A percentile compares a stretch with the other conserved stretches of the same genome.
Evolutionary conservation across 2,888 invertebrate species (phyloP).

Genomic region (Amiota communis): DNA sequence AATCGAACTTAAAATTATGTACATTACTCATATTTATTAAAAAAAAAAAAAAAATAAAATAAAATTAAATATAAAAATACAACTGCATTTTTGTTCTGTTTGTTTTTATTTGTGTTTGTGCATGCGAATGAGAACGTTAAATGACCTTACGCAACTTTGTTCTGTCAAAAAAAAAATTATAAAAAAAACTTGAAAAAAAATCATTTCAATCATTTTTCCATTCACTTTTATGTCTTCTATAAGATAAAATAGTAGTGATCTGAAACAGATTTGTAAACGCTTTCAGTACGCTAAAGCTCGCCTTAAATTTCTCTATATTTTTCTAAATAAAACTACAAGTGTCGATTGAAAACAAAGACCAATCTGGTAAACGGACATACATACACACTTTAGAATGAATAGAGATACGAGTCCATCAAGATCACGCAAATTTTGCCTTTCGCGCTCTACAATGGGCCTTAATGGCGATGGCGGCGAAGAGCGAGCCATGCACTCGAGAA

Average conservation of each 20-base stretch:
- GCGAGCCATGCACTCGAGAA: conserved; percentile 36
- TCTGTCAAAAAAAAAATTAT: not conserved
- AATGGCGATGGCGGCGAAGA: not conserved
- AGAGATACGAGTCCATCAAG: not conserved
- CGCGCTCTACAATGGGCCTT: conserved; percentile 7
- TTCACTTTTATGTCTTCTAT: conserved; percentile 8
- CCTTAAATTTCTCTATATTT: not conserved
- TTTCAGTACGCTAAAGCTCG: not conserved
- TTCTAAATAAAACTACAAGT: not conserved
- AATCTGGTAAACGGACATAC: not conserved
- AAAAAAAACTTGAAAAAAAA: conserved; percentile 3
- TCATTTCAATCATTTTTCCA: conserved; percentile 4
- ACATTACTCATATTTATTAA: conserved; percentile 19
- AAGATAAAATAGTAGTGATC: not conserved
- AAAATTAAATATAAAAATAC: not conserved
- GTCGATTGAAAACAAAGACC: not conserved
- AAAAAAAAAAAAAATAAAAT: conserved; percentile 31
- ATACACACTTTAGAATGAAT: not conserved
- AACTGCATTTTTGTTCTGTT: not conserved
- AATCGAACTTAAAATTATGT: conserved; percentile 32
- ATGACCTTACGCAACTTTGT: not conserved
- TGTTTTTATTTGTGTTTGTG: not conserved
- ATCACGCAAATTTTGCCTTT: conserved; percentile 1
- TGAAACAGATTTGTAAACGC: not conserved
- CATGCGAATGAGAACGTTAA: not conserved